These are phyloP conservation scores for Bos indicus DNA, from an alignment of 2,113 vertebrate species.

Conservation along the genomic window DNA sequence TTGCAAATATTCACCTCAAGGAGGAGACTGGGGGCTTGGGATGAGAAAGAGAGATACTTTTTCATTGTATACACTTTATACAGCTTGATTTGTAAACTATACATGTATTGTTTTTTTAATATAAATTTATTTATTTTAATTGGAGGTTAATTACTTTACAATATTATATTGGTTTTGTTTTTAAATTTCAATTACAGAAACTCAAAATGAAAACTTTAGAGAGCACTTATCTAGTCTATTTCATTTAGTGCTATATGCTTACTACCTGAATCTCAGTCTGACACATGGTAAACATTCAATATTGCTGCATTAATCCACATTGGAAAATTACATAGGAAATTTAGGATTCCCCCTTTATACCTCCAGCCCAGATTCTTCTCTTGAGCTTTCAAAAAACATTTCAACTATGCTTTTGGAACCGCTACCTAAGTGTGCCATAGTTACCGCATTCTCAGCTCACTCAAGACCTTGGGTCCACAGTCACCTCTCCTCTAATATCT, in stretches of 20 bases:
- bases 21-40: neutral
- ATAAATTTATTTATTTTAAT: too few species aligned
- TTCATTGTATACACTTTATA: neutral
- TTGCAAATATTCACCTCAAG: neutral
- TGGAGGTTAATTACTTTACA: too few species aligned
- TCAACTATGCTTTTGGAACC: neutral
- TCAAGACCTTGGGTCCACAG: neutral
- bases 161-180: neutral
- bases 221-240: neutral
- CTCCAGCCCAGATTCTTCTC: neutral
- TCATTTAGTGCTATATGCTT: neutral
- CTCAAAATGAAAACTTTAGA: neutral
- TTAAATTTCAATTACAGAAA: neutral
- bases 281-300: neutral
- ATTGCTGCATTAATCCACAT: neutral
- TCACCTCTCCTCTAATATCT: neutral
- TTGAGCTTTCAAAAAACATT: neutral
- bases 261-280: neutral
- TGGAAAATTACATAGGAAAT: neutral
- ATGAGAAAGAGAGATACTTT: neutral
- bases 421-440: neutral
- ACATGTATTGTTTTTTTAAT: neutral
- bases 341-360: neutral
- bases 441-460: neutral
- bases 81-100: neutral